Conservation (phyloP, 2,113 vertebrate species). For the Tragelaphus imberbis region DNA sequence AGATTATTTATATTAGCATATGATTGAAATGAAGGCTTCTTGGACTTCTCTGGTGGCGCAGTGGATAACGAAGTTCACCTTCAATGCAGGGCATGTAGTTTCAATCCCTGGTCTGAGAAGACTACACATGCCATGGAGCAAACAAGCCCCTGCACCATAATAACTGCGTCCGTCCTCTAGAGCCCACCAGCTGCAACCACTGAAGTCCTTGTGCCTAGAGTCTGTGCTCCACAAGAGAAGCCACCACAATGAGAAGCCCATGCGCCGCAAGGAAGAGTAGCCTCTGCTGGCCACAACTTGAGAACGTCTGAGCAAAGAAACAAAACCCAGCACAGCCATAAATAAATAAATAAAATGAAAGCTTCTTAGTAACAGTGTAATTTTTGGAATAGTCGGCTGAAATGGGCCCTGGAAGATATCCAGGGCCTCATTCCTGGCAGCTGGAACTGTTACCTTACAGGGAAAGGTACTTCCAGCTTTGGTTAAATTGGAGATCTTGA, state of each 20-base stretch:
- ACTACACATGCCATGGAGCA: background rate
- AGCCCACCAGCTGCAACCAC: background rate
- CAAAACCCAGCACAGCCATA: accelerated
- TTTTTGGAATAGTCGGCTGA: background rate
- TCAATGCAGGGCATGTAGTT: background rate
- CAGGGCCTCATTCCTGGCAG: background rate
- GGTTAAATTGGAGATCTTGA: background rate
- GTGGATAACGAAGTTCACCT: background rate
- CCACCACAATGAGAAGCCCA: background rate
- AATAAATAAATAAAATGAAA: background rate
- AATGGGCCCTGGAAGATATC: background rate
- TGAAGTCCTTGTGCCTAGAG: background rate
- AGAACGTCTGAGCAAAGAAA: background rate
- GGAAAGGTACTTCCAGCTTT: background rate
- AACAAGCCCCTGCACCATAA: background rate
- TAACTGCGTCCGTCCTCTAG: background rate
- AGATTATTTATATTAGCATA: too few species aligned
- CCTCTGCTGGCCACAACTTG: background rate
- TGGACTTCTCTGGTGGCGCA: background rate
- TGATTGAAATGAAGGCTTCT: background rate
- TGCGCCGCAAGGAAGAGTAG: background rate
- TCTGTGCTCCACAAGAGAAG: background rate
- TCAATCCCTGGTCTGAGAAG: background rate
- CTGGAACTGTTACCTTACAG: background rate
- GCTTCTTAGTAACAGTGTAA: background rate